phyloP scores from a whole-genome alignment of 1,140 invertebrate species.

The Drosophila carrolli region DNA sequence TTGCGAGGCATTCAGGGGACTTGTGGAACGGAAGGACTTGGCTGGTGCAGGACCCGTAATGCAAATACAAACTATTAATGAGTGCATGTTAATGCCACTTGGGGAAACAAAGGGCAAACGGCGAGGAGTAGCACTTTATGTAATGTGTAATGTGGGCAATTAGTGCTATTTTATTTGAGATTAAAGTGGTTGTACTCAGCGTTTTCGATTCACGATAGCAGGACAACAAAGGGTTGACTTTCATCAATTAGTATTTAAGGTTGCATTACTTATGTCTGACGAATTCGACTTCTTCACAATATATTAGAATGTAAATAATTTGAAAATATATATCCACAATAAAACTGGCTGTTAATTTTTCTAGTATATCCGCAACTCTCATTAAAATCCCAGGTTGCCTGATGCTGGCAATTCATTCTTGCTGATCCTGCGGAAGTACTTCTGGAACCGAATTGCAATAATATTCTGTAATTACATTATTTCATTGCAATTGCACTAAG shows the following conservation, averaged over 20 bases:
- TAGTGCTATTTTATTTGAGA: conserved; percentile 3
- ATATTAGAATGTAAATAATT: no score
- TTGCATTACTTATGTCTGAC: no score
- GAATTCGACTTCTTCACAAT: no score
- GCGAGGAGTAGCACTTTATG: conserved; percentile 1
- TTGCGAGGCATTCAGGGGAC: not conserved
- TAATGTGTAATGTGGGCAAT: conserved; percentile 9
- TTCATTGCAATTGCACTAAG: no score
- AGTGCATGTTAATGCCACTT: conserved; percentile 32
- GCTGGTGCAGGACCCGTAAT: conserved; percentile 9
- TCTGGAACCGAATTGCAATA: no score
- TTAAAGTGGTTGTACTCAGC: not conserved
- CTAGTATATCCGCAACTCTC: no score
- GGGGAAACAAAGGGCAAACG: conserved; percentile 1
- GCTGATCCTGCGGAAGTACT: no score
- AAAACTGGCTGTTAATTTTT: no score
- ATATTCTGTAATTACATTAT: no score
- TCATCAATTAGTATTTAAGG: not conserved
- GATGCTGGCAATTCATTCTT: no score
- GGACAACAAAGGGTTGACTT: not conserved
- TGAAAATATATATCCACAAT: no score
- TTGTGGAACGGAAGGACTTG: not conserved
- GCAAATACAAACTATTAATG: conserved; percentile 45
- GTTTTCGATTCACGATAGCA: not conserved
- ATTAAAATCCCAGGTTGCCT: no score